These are phyloP conservation scores for Heliocidaris erythrogramma DNA, from an alignment of 35 echinoderm and acorn worm genomes.

Conservation along the genomic window DNA sequence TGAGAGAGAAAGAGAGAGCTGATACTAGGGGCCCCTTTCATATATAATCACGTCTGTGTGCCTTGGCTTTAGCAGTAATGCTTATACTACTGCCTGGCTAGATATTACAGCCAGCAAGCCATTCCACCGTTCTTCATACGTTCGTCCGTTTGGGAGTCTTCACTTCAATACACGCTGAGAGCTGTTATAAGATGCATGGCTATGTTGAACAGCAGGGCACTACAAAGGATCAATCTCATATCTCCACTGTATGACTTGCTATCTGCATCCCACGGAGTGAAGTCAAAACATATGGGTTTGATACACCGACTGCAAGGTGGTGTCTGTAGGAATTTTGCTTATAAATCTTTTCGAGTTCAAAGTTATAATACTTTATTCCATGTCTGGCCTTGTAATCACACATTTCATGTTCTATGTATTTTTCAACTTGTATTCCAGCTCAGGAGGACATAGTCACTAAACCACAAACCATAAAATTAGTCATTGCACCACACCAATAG, in stretches of 20 bases:
- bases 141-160: neutral
- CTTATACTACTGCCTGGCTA: neutral
- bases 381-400: neutral
- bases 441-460: too few relatives aligned
- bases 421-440: too few relatives aligned
- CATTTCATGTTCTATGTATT: too few relatives aligned
- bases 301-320: neutral
- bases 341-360: neutral
- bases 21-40: neutral
- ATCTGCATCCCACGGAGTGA: neutral
- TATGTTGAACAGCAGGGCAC: neutral
- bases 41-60: slow-evolving; percentile 5
- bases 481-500: too few relatives aligned
- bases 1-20: neutral
- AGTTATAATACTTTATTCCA: neutral
- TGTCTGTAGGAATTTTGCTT: neutral
- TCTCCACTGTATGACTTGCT: neutral
- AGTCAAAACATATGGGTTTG: neutral
- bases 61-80: neutral
- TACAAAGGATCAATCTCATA: neutral
- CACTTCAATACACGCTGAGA: neutral
- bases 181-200: neutral
- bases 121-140: too few relatives aligned
- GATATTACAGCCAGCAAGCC: too few relatives aligned
- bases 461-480: too few relatives aligned